Evolutionary conservation across 2,888 invertebrate genomes (phyloP).

Genomic region (Scaptomyza polygonia): DNA sequence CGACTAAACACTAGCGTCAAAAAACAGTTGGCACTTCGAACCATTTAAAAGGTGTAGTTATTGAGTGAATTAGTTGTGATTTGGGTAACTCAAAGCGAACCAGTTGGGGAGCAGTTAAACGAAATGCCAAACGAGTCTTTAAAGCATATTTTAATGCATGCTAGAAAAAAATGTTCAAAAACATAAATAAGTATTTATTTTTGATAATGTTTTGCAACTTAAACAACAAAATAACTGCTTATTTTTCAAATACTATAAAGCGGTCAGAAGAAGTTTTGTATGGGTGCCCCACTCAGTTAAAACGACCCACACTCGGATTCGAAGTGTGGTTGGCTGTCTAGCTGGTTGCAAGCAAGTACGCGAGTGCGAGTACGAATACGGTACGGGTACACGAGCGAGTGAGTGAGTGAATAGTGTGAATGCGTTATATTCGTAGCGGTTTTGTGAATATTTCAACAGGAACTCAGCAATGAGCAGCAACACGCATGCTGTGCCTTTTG

Average conservation of each 20-base stretch:
- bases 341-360: constrained; percentile 9
- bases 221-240: background rate
- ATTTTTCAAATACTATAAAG: background rate
- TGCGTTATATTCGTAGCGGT: constrained; percentile 78
- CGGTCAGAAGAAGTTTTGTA: constrained; percentile 1
- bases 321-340: background rate
- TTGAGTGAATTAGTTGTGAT: background rate
- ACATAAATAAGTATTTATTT: too few species aligned
- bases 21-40: constrained; percentile 1
- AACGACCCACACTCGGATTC: constrained; percentile 13
- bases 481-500: constrained; percentile 9
- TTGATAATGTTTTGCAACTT: too few species aligned
- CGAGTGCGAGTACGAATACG: constrained; percentile 39
- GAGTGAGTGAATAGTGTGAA: constrained; percentile 76
- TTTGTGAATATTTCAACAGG: constrained; percentile 83
- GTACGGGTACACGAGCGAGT: constrained; percentile 52
- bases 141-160: too few species aligned
- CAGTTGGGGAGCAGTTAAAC: too few species aligned
- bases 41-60: background rate
- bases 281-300: constrained; percentile 18
- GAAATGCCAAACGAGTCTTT: too few species aligned
- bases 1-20: constrained; percentile 9
- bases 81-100: background rate
- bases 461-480: constrained; percentile 53
- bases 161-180: too few species aligned